Conservation (phyloP, 2,888 invertebrate species). For the Neoaliturus tenellus region DNA sequence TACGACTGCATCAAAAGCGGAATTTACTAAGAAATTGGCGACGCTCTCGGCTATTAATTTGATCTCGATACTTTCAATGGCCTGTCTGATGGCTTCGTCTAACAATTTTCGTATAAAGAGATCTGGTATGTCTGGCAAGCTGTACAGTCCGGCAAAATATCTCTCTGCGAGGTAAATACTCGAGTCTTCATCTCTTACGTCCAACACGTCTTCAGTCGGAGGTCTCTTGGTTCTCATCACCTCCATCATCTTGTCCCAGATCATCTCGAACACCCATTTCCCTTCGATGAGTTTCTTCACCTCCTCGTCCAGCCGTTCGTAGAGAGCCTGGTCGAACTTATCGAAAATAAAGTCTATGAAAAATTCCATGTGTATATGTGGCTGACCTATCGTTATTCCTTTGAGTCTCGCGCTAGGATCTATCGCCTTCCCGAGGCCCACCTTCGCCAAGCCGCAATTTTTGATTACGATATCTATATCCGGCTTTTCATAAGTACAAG, state of each 20-base stretch:
- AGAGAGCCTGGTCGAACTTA: background rate
- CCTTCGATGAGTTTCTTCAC: slow-evolving; percentile 11
- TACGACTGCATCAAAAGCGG: background rate
- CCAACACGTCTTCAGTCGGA: slow-evolving; percentile 37
- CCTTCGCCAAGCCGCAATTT: slow-evolving; percentile 53
- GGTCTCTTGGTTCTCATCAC: background rate
- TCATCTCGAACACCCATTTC: slow-evolving; percentile 35
- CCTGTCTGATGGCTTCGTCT: background rate
- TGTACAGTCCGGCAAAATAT: slow-evolving; percentile 51
- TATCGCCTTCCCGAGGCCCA: background rate
- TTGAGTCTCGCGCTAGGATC: background rate
- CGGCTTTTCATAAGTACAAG: slow-evolving; percentile 80
- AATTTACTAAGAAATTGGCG: background rate
- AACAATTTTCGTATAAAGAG: background rate
- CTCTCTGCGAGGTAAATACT: slow-evolving; percentile 2
- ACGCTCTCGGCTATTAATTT: background rate
- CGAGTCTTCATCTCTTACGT: slow-evolving; percentile 56
- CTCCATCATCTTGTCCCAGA: slow-evolving; percentile 24
- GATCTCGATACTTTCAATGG: background rate
- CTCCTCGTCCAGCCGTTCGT: slow-evolving; percentile 54
- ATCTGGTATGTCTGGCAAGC: slow-evolving; percentile 34
- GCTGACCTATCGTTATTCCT: background rate
- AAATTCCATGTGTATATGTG: background rate
- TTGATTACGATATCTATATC: slow-evolving; percentile 49
- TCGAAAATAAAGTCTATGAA: slow-evolving; percentile 17